These are phyloP conservation scores for Tarsius wallacei DNA, from an alignment of 2,797 vertebrate species.

Conservation along the genomic window DNA sequence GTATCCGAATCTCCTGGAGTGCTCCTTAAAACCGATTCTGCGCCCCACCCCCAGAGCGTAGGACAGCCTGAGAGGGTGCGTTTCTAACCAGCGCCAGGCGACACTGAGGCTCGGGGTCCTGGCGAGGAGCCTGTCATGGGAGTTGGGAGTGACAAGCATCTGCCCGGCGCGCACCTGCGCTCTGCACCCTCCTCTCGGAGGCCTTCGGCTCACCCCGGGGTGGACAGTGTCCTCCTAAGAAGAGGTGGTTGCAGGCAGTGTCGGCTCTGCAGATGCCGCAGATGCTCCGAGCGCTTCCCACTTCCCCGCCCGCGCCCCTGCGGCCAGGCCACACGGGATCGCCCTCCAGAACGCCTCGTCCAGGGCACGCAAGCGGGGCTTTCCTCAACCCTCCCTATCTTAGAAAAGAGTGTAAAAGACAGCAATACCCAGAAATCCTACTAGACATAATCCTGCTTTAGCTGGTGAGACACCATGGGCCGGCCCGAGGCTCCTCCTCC, in stretches of 20 bases:
- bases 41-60: too few species aligned
- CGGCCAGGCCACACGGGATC: neutral
- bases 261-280: neutral
- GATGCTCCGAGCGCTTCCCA: neutral
- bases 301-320: neutral
- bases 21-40: neutral
- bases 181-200: neutral
- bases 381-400: neutral
- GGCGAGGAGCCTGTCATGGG: too few species aligned
- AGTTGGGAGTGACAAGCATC: too few species aligned
- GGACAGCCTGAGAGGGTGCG: too few species aligned
- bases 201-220: neutral
- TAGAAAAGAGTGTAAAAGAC: neutral
- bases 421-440: neutral
- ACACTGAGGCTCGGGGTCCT: too few species aligned
- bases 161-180: too few species aligned
- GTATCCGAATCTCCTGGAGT: neutral
- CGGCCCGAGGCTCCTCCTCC: neutral
- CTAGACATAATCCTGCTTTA: neutral
- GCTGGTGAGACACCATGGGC: neutral
- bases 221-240: neutral
- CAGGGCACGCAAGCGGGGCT: neutral
- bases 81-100: neutral
- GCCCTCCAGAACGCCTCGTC: neutral
- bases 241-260: neutral